Conservation (phyloP, 1,140 invertebrate species). For the Drosophila repletoides region DNA sequence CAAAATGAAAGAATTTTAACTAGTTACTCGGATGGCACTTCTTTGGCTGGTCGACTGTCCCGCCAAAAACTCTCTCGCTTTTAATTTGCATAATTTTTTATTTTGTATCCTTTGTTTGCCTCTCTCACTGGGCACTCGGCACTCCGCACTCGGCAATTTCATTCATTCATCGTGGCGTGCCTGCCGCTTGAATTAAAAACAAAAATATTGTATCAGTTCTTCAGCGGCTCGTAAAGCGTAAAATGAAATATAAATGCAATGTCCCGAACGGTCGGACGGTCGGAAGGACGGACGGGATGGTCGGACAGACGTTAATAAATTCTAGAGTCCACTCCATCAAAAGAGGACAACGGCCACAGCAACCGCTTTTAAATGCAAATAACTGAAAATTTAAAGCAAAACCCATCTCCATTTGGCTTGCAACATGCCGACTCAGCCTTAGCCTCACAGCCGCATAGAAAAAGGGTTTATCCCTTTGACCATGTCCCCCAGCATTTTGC, state of each 20-base stretch:
- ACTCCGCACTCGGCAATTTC: slow-evolving; percentile 36
- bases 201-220: slow-evolving; percentile 80
- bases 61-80: slow-evolving; percentile 50
- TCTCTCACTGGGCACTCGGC: slow-evolving; percentile 8
- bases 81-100: slow-evolving; percentile 74
- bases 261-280: neutral
- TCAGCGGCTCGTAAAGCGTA: slow-evolving; percentile 61
- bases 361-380: slow-evolving; percentile 76
- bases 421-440: slow-evolving; percentile 13
- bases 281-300: neutral
- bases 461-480: slow-evolving; percentile 57
- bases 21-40: slow-evolving; percentile 39
- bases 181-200: slow-evolving; percentile 59
- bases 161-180: slow-evolving; percentile 53
- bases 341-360: slow-evolving; percentile 24
- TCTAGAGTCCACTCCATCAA: slow-evolving; percentile 70
- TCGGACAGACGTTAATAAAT: slow-evolving; percentile 61
- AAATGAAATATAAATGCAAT: slow-evolving; percentile 74
- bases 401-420: slow-evolving; percentile 35
- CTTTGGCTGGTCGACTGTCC: slow-evolving; percentile 8
- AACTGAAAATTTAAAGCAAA: slow-evolving; percentile 71
- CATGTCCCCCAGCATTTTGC: slow-evolving; percentile 36
- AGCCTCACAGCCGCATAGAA: slow-evolving; percentile 22
- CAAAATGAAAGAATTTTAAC: slow-evolving; percentile 15
- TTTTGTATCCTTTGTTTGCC: slow-evolving; percentile 40